These are phyloP conservation scores for Cynaeus angustus DNA, from an alignment of 2,888 invertebrate species.

Conservation along the genomic window DNA sequence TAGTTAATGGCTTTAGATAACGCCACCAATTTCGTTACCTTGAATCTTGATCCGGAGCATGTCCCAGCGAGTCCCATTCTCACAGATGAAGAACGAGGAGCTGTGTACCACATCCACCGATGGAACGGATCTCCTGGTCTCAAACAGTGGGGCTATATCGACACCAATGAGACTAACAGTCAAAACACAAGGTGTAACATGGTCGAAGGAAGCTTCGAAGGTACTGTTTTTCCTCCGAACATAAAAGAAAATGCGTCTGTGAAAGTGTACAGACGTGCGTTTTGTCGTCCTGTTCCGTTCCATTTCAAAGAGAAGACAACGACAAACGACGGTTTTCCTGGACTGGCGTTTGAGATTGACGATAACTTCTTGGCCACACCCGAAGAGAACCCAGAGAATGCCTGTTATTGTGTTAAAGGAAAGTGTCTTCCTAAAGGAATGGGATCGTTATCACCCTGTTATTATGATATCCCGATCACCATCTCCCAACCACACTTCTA, in stretches of 20 bases:
- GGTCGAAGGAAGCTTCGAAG: slow-evolving; percentile 82
- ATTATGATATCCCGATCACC: slow-evolving; percentile 81
- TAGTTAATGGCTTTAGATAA: slow-evolving; percentile 78
- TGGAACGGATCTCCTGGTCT: slow-evolving; percentile 82
- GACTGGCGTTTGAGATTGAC: slow-evolving; percentile 76
- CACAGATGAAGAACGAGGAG: slow-evolving; percentile 62
- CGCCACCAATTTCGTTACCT: slow-evolving; percentile 75
- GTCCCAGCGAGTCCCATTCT: slow-evolving; percentile 57
- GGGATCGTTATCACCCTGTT: slow-evolving; percentile 73
- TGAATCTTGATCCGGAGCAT: slow-evolving; percentile 68
- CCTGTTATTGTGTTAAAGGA: slow-evolving; percentile 79
- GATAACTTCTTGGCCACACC: slow-evolving; percentile 76
- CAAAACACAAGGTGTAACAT: slow-evolving; percentile 78
- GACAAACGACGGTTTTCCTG: slow-evolving; percentile 74
- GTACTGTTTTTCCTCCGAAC: slow-evolving; percentile 79
- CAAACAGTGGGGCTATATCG: slow-evolving; percentile 79
- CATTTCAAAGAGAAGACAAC: slow-evolving; percentile 68
- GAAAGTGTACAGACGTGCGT: slow-evolving; percentile 81
- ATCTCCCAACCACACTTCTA: slow-evolving; percentile 78
- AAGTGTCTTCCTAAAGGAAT: slow-evolving; percentile 83
- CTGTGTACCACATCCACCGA: slow-evolving; percentile 74
- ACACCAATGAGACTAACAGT: slow-evolving; percentile 57
- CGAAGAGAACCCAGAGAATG: slow-evolving; percentile 75
- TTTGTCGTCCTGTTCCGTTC: slow-evolving; percentile 82
- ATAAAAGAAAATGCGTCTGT: slow-evolving; percentile 75